A percentile compares a stretch with the other conserved stretches of the same genome.
phyloP scores from a whole-genome alignment of 2,113 vertebrate species.

The Coregonus clupeaformis region DNA sequence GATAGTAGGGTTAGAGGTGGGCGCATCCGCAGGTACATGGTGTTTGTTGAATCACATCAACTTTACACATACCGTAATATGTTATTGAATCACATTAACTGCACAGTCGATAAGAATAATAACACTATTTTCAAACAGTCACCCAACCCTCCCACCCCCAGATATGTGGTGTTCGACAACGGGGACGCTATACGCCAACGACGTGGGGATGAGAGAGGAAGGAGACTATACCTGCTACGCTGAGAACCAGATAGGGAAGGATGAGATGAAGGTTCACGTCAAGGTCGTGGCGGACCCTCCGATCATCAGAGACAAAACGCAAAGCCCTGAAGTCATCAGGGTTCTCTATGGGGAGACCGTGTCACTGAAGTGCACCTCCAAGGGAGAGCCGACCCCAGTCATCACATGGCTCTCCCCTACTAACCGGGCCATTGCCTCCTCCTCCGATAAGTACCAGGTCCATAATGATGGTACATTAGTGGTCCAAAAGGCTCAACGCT shows the following conservation, averaged over 20 bases:
- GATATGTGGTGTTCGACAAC: slow-evolving; percentile 83
- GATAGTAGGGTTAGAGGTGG: slow-evolving; percentile 47
- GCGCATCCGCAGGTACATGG: slow-evolving; percentile 79
- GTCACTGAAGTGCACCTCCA: slow-evolving; percentile 74
- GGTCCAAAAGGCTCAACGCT: slow-evolving; percentile 82
- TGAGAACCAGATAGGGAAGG: slow-evolving; percentile 87
- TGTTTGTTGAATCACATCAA: slow-evolving; percentile 65
- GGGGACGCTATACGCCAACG: slow-evolving; percentile 89
- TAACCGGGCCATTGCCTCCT: slow-evolving; percentile 70
- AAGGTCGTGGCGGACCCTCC: slow-evolving; percentile 75
- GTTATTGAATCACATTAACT: no score
- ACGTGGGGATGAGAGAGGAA: slow-evolving; percentile 81
- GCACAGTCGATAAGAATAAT: no score
- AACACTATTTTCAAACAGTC: no score
- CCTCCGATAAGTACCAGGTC: slow-evolving; percentile 80
- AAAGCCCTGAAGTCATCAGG: slow-evolving; percentile 30
- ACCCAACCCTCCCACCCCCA: no score
- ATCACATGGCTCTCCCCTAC: slow-evolving; percentile 86
- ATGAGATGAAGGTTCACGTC: slow-evolving; percentile 87
- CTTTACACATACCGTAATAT: no score
- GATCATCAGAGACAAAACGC: slow-evolving; percentile 71
- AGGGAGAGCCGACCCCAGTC: slow-evolving; percentile 77
- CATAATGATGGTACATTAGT: slow-evolving; percentile 80
- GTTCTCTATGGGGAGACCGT: slow-evolving; percentile 80
- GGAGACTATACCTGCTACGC: slow-evolving; percentile 93